Evolutionary conservation across 2,113 vertebrate species (phyloP).

Genomic region (Onychostruthus taczanowskii): DNA sequence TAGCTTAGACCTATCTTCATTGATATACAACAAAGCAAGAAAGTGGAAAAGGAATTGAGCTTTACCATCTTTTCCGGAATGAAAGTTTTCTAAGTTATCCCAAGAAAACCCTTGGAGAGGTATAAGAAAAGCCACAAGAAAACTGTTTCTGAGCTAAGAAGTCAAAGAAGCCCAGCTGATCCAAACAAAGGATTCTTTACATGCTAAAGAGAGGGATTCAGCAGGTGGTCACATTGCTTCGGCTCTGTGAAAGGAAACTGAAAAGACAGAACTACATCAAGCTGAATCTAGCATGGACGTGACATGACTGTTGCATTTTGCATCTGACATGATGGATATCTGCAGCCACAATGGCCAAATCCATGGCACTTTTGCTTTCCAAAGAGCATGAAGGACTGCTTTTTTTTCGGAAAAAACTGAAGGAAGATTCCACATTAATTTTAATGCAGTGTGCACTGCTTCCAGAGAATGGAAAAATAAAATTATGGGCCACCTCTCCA

Average conservation of each 20-base stretch:
- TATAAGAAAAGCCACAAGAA: conserved; percentile 15
- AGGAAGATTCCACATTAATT: not conserved
- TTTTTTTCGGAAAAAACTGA: not conserved
- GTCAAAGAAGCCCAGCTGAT: not conserved
- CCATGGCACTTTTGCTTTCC: not conserved
- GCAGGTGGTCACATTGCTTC: conserved; percentile 19
- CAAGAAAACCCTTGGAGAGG: not conserved
- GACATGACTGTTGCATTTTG: conserved; percentile 18
- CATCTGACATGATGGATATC: not conserved
- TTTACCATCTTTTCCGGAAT: not conserved
- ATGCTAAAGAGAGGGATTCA: conserved; percentile 6
- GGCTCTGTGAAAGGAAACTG: conserved; percentile 19
- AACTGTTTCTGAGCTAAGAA: not conserved
- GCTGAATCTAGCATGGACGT: not conserved
- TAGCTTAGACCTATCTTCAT: not conserved
- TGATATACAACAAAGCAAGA: not conserved
- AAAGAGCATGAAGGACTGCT: not conserved
- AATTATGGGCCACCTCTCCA: not conserved
- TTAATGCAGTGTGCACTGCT: not conserved
- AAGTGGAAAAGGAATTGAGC: not conserved
- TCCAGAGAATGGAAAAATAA: not conserved
- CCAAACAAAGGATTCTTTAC: conserved; percentile 18
- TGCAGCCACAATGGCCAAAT: not conserved
- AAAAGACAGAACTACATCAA: conserved; percentile 11
- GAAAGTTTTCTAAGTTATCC: not conserved